phyloP scores from a whole-genome alignment of 2,797 vertebrate species.

The Scyliorhinus canicula region DNA sequence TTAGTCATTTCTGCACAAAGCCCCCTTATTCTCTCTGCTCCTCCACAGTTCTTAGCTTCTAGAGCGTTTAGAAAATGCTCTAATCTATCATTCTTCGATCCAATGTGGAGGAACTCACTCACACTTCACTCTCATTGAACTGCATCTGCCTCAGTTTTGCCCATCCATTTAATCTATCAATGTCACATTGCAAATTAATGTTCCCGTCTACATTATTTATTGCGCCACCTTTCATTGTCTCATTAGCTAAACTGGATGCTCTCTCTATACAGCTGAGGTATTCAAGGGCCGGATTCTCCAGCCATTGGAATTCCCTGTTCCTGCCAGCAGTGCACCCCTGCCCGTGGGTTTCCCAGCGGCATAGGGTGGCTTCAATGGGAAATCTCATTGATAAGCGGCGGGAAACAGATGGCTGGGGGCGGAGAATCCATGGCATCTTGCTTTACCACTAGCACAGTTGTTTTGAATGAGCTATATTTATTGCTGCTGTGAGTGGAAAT shows the following conservation, averaged over 20 bases:
- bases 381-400: too few relatives aligned
- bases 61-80: background rate
- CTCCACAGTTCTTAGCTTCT: background rate
- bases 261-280: background rate
- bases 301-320: too few relatives aligned
- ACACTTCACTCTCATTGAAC: background rate
- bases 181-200: background rate
- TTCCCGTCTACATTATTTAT: background rate
- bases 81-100: background rate
- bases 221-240: background rate
- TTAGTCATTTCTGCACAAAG: background rate
- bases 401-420: too few relatives aligned
- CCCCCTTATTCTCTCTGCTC: background rate
- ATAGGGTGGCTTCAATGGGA: too few relatives aligned
- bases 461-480: background rate
- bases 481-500: constrained; percentile 17
- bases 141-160: background rate
- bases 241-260: background rate
- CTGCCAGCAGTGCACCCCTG: too few relatives aligned
- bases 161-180: background rate
- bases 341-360: too few relatives aligned
- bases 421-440: background rate
- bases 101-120: background rate
- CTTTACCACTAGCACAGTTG: background rate
- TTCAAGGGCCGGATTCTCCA: too few relatives aligned